A percentile compares a stretch with the other conserved stretches of the same genome.
Conservation (phyloP, 2,113 vertebrate species). For the Forbesichthys agassizii region DNA sequence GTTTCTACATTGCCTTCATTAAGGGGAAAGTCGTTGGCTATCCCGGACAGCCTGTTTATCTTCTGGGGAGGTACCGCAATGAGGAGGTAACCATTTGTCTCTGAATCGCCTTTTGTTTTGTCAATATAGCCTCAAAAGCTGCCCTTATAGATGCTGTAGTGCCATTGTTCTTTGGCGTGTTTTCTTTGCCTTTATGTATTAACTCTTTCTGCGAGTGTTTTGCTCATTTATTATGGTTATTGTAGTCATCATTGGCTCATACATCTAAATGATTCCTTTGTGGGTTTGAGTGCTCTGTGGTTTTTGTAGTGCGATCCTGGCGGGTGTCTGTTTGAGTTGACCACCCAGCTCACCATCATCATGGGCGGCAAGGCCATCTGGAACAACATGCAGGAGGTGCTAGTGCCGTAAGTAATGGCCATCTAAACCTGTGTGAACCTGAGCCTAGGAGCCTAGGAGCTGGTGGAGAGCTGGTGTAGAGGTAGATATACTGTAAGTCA, state of each 20-base stretch:
- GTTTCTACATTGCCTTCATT: slow-evolving; percentile 94
- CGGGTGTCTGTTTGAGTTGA: slow-evolving; percentile 90
- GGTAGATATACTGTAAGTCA: no score
- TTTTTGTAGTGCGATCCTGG: slow-evolving; percentile 89
- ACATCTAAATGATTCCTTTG: background rate
- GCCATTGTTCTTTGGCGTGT: background rate
- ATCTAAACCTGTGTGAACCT: background rate
- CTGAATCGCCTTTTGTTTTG: background rate
- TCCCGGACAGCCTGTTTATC: slow-evolving; percentile 87
- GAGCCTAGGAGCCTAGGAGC: no score
- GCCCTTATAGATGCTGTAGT: background rate
- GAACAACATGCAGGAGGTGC: slow-evolving; percentile 94
- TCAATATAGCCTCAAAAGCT: no score
- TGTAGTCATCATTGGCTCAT: no score
- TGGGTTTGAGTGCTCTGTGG: background rate
- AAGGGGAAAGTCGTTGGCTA: slow-evolving; percentile 91
- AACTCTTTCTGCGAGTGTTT: no score
- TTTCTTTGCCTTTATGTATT: background rate
- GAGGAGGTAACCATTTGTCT: slow-evolving; percentile 81
- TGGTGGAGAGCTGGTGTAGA: no score
- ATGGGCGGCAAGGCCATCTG: slow-evolving; percentile 95
- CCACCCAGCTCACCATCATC: slow-evolving; percentile 90
- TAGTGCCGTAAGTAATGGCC: slow-evolving; percentile 85
- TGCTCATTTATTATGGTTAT: no score
- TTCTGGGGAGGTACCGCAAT: slow-evolving; percentile 87